phyloP scores from a whole-genome alignment of 2,888 invertebrate species.

The Helobdella robusta region DNA sequence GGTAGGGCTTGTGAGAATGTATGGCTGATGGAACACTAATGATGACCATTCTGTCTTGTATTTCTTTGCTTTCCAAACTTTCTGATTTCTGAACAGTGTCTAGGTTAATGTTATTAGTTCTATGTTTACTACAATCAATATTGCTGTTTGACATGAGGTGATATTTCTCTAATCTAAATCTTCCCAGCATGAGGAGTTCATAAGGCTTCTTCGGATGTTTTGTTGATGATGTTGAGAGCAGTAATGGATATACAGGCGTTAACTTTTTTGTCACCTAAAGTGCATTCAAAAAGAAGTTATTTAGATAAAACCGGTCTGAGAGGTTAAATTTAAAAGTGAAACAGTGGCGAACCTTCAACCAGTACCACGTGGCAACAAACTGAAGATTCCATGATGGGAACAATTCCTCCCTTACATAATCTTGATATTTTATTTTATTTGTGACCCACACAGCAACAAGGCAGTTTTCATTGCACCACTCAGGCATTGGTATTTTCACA shows the following conservation, averaged over 20 bases:
- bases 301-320: no score
- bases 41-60: constrained; percentile 53
- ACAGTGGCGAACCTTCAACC: constrained; percentile 64
- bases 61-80: no score
- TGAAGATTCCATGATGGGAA: constrained; percentile 70
- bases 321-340: no score
- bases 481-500: no score
- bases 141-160: neutral
- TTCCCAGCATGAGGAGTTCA: constrained; percentile 66
- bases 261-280: constrained; percentile 56
- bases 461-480: no score
- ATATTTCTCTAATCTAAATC: constrained; percentile 7
- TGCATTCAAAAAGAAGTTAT: constrained; percentile 6
- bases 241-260: constrained; percentile 6
- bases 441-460: constrained; percentile 14
- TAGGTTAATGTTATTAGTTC: neutral
- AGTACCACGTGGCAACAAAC: constrained; percentile 68
- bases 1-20: constrained; percentile 89
- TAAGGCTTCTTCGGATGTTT: constrained; percentile 71
- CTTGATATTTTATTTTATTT: constrained; percentile 62
- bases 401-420: constrained; percentile 59
- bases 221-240: neutral
- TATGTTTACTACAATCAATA: neutral
- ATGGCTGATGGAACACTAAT: constrained; percentile 79
- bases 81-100: no score